Conservation (phyloP, 2,113 vertebrate species). For the Microcebus ravelobensis region DNA sequence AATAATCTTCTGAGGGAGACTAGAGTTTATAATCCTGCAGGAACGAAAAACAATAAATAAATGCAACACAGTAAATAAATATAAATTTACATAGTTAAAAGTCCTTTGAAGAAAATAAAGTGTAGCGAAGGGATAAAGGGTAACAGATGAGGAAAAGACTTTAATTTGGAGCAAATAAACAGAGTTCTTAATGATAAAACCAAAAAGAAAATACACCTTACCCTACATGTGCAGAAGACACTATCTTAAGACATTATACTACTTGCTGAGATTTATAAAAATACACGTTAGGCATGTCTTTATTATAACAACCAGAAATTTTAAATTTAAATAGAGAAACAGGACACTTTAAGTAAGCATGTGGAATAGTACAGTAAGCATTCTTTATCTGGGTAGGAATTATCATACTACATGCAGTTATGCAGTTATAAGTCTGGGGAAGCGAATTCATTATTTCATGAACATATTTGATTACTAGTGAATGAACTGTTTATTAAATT, state of each 20-base stretch:
- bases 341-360: background rate
- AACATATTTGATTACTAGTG: background rate
- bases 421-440: background rate
- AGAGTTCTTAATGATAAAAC: background rate
- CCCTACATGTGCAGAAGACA: fast-evolving
- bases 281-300: background rate
- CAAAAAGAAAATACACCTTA: background rate
- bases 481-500: background rate
- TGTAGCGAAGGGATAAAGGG: background rate
- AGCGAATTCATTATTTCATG: background rate
- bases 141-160: background rate
- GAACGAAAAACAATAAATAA: background rate
- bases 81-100: background rate
- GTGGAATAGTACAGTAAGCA: background rate
- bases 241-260: background rate
- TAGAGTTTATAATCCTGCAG: background rate
- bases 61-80: background rate
- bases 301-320: background rate
- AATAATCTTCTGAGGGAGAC: background rate
- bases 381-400: background rate
- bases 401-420: background rate
- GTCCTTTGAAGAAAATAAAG: background rate
- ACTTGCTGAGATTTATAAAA: background rate
- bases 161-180: background rate
- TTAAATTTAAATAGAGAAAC: background rate